phyloP scores from a whole-genome alignment of 53 echinoderm and acorn worm species.

The Paracentrotus lividus region DNA sequence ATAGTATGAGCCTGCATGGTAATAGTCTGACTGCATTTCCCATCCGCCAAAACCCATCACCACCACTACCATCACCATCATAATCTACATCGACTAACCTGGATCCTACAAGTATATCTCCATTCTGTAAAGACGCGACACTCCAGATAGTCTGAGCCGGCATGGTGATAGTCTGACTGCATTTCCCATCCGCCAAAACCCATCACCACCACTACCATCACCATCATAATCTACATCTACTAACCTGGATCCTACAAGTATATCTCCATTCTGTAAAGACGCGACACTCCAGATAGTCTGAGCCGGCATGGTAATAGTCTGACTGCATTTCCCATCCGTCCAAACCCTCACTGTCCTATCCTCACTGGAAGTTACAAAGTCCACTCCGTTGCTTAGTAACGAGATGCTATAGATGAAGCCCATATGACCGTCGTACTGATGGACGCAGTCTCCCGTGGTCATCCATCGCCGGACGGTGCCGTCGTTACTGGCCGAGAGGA shows the following conservation, averaged over 20 bases:
- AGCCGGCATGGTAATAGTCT: constrained; percentile 94
- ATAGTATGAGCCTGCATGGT: constrained; percentile 93
- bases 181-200: constrained; percentile 82
- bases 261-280: constrained; percentile 87
- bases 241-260: constrained; percentile 94
- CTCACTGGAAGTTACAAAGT: constrained; percentile 91
- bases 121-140: constrained; percentile 85
- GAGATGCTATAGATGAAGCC: constrained; percentile 91
- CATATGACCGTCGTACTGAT: constrained; percentile 87
- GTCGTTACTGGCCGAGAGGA: constrained; percentile 96
- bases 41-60: constrained; percentile 76
- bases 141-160: constrained; percentile 97
- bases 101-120: constrained; percentile 92
- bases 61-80: not conserved
- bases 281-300: constrained; percentile 96
- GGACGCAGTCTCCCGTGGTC: constrained; percentile 87
- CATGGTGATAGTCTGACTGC: constrained; percentile 88
- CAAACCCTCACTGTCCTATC: constrained; percentile 94
- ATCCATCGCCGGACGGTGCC: constrained; percentile 88
- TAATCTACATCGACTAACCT: constrained; percentile 72
- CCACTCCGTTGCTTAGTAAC: constrained; percentile 81
- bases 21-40: constrained; percentile 84
- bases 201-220: not conserved
- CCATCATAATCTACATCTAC: not conserved
- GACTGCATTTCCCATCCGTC: constrained; percentile 76